A percentile compares a stretch with the other conserved stretches of the same genome.
Conservation (phyloP, 2,113 vertebrate genomes). For the Heloderma charlesbogerti region DNA sequence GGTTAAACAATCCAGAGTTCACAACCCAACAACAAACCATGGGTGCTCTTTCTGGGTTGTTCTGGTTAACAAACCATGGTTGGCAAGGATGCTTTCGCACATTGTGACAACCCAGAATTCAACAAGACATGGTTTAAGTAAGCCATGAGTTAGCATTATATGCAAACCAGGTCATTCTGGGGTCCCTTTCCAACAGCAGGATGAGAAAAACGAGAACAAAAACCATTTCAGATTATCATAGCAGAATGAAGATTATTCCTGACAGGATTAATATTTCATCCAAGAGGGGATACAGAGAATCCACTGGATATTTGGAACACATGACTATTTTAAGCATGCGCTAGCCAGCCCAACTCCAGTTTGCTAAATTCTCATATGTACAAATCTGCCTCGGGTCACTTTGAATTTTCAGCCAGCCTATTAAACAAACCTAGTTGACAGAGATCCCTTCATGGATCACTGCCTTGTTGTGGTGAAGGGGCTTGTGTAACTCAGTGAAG, state of each 20-base stretch:
- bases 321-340: slow-evolving; percentile 57
- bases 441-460: too few species aligned
- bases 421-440: background rate
- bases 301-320: slow-evolving; percentile 51
- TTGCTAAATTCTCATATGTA: slow-evolving; percentile 29
- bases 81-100: too few species aligned
- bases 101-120: too few species aligned
- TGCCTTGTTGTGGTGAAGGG: too few species aligned
- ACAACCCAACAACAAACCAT: too few species aligned
- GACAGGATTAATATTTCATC: background rate
- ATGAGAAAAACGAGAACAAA: accelerated
- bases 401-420: background rate
- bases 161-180: too few species aligned
- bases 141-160: too few species aligned
- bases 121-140: too few species aligned
- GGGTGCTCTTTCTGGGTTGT: too few species aligned
- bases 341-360: slow-evolving; percentile 48
- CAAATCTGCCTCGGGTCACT: background rate
- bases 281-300: slow-evolving; percentile 43
- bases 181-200: background rate
- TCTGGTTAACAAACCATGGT: too few species aligned
- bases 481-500: too few species aligned
- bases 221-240: slow-evolving; percentile 1
- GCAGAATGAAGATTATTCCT: background rate
- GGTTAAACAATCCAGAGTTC: too few species aligned